Conservation (phyloP, 2,113 vertebrate genomes). For the Embiotoca jacksoni region DNA sequence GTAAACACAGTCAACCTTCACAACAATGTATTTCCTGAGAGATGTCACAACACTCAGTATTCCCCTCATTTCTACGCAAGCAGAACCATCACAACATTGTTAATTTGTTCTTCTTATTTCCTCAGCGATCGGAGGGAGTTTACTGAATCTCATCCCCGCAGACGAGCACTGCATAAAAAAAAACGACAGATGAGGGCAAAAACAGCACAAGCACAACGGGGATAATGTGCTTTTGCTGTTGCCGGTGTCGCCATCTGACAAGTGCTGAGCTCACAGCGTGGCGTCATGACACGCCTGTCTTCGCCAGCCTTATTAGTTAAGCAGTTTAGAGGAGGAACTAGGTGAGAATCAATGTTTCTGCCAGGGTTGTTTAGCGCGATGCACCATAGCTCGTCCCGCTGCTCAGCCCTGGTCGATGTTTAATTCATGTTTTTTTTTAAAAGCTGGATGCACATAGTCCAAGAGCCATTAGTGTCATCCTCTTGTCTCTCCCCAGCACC, state of each 20-base stretch:
- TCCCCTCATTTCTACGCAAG: conserved; percentile 22
- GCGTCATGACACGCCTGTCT: conserved; percentile 55
- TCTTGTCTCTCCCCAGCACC: conserved; percentile 21
- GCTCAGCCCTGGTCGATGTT: conserved; percentile 55
- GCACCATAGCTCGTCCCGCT: conserved; percentile 48
- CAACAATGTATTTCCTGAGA: conserved; percentile 2
- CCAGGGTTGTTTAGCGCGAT: conserved; percentile 73
- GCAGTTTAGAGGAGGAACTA: conserved; percentile 59
- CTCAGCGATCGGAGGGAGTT: conserved; percentile 12
- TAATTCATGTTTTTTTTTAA: conserved; percentile 75
- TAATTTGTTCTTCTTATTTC: not conserved
- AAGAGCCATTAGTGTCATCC: conserved; percentile 63
- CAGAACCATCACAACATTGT: conserved; percentile 35
- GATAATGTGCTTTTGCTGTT: conserved; percentile 75
- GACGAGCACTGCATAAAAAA: conserved; percentile 33
- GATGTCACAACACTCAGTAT: conserved; percentile 29
- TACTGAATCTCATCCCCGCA: conserved; percentile 38
- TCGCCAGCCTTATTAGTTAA: conserved; percentile 48
- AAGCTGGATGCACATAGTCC: conserved; percentile 54
- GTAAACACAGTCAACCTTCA: conserved; percentile 44
- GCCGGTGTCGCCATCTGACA: conserved; percentile 57
- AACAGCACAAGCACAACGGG: conserved; percentile 35
- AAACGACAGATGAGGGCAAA: conserved; percentile 28
- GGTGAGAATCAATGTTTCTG: conserved; percentile 77
- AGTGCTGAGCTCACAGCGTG: conserved; percentile 45